Percentiles rank a stretch among this genome's conserved stretches.
Conservation (phyloP, 2,797 vertebrate species). For the Poeciliopsis paucimaculata region DNA sequence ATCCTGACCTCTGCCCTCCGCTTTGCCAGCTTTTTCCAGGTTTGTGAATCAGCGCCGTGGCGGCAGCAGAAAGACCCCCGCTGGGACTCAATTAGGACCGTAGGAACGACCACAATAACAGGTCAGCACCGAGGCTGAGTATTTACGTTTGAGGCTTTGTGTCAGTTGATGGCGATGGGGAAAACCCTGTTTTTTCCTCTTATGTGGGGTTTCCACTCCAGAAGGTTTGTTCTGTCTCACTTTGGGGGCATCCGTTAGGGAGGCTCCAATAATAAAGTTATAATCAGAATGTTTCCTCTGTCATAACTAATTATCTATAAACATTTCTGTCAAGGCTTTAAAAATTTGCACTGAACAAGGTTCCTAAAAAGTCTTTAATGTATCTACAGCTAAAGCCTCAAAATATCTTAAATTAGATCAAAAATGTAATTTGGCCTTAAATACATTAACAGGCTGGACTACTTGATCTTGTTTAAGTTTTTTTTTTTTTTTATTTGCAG, state of each 20-base stretch:
- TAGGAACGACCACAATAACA: conserved; percentile 35
- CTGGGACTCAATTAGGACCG: conserved; percentile 58
- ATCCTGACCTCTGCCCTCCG: conserved; percentile 59
- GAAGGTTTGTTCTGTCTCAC: conserved; percentile 23
- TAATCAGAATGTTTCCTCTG: neutral
- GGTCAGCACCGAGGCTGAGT: conserved; percentile 29
- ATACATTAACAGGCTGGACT: too few relatives aligned
- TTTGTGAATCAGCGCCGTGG: conserved; percentile 27
- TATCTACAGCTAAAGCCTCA: too few relatives aligned
- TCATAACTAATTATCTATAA: neutral
- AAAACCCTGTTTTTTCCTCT: conserved; percentile 58
- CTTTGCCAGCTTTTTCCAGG: conserved; percentile 66
- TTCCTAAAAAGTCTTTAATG: too few relatives aligned
- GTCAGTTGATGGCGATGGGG: conserved; percentile 29
- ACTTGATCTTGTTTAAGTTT: too few relatives aligned
- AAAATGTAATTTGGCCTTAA: too few relatives aligned
- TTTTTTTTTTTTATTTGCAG: too few relatives aligned
- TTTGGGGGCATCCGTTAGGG: neutral
- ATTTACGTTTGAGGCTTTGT: conserved; percentile 31
- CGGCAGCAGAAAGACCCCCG: conserved; percentile 37
- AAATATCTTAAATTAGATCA: too few relatives aligned
- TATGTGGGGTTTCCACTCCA: conserved; percentile 62
- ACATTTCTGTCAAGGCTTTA: neutral
- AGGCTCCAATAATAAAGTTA: conserved; percentile 25
- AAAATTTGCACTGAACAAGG: neutral